Percentiles rank a stretch among this genome's conserved stretches.
Evolutionary conservation across 2,113 vertebrate species (phyloP).

Genomic region (Thunnus thynnus): DNA sequence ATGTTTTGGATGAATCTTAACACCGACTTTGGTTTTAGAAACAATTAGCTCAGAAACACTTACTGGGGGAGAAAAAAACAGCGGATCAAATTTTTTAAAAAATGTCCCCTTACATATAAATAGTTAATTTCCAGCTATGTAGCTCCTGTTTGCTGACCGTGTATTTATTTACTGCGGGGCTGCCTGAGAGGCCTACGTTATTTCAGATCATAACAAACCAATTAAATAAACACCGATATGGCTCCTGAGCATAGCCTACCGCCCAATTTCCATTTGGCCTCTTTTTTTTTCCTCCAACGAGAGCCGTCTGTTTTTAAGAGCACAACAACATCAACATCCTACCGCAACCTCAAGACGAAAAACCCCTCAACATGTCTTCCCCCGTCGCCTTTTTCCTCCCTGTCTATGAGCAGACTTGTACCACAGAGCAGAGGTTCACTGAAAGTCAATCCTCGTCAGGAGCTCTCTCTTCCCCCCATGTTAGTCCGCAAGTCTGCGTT

Average conservation of each 20-base stretch:
- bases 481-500: slow-evolving; percentile 72
- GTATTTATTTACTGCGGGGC: slow-evolving; percentile 69
- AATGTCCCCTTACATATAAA: slow-evolving; percentile 14
- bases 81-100: background rate
- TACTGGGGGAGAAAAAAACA: slow-evolving; percentile 11
- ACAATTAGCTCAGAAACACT: background rate
- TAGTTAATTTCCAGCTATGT: slow-evolving; percentile 44
- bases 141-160: slow-evolving; percentile 54
- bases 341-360: slow-evolving; percentile 77
- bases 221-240: slow-evolving; percentile 64
- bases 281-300: slow-evolving; percentile 18
- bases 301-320: slow-evolving; percentile 50
- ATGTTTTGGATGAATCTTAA: slow-evolving; percentile 26
- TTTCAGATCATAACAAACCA: slow-evolving; percentile 71
- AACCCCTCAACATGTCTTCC: slow-evolving; percentile 79
- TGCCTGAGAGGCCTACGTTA: slow-evolving; percentile 67
- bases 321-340: slow-evolving; percentile 73
- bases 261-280: slow-evolving; percentile 54
- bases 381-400: slow-evolving; percentile 71
- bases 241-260: slow-evolving; percentile 58
- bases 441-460: slow-evolving; percentile 76
- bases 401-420: slow-evolving; percentile 58
- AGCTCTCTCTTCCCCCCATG: slow-evolving; percentile 78
- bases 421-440: slow-evolving; percentile 74
- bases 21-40: background rate